phyloP scores from a whole-genome alignment of 2,113 vertebrate genomes.

The Clarias macrocephalus region DNA sequence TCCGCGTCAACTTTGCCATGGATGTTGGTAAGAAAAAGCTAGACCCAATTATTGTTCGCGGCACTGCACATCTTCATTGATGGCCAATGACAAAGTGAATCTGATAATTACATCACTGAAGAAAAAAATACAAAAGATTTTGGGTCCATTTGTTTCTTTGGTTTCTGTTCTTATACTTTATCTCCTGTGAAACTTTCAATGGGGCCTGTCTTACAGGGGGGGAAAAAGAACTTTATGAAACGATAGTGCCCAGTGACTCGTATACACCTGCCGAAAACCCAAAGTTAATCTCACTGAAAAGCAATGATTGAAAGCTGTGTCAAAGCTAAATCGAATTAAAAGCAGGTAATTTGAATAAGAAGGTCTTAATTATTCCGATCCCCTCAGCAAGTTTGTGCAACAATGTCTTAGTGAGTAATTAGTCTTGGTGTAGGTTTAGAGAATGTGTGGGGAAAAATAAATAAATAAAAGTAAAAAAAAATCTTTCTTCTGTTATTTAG shows the following conservation, averaged over 20 bases:
- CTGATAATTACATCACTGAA: background rate
- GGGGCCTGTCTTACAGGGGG: no score
- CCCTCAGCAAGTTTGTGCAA: background rate
- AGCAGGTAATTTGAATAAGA: background rate
- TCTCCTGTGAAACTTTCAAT: background rate
- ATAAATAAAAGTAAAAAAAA: no score
- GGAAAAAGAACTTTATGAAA: background rate
- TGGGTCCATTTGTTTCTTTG: no score
- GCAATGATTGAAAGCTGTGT: background rate
- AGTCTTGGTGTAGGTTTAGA: background rate
- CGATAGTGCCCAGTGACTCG: no score
- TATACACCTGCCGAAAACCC: background rate
- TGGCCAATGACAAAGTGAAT: background rate
- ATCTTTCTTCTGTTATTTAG: slow-evolving; percentile 52
- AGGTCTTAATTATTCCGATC: background rate
- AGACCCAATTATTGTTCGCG: background rate
- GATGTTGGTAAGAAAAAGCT: slow-evolving; percentile 81
- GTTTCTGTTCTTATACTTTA: background rate
- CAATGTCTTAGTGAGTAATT: background rate
- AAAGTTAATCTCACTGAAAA: background rate
- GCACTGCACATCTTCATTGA: background rate
- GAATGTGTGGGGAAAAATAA: no score
- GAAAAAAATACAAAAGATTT: no score
- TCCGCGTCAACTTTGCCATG: slow-evolving; percentile 91
- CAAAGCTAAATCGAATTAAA: background rate